phyloP scores from a whole-genome alignment of 2,888 invertebrate species.

The Seira sanloemensis region DNA sequence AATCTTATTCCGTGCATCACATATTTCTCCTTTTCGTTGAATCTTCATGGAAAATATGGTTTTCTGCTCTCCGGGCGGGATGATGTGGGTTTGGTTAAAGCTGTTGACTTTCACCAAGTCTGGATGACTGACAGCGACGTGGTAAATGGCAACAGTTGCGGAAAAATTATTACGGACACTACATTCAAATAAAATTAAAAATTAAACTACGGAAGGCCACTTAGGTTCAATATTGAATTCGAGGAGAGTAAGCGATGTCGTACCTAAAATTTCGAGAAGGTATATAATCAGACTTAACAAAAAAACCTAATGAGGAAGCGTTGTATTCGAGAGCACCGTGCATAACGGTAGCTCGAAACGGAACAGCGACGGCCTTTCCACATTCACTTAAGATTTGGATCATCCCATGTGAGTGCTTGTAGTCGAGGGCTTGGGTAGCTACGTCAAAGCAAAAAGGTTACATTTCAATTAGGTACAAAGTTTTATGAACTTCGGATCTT shows the following conservation, averaged over 20 bases:
- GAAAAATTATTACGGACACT: conserved; percentile 73
- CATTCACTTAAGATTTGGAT: conserved; percentile 72
- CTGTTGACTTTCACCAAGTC: conserved; percentile 70
- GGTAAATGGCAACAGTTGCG: conserved; percentile 72
- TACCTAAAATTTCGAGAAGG: conserved; percentile 73
- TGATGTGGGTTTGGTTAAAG: conserved; percentile 71
- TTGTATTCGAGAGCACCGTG: conserved; percentile 80
- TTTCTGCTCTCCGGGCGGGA: conserved; percentile 70
- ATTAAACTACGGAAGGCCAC: background rate
- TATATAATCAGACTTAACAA: conserved; percentile 68
- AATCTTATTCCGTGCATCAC: conserved; percentile 68
- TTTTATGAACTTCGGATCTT: too few relatives aligned
- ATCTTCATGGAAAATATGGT: conserved; percentile 70
- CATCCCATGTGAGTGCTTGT: conserved; percentile 69
- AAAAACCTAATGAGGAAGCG: conserved; percentile 75
- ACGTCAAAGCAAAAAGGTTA: conserved; percentile 11
- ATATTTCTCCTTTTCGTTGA: conserved; percentile 67
- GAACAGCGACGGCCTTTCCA: conserved; percentile 77
- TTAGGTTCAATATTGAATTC: background rate
- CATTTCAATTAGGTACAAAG: too few relatives aligned
- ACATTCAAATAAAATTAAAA: conserved; percentile 15
- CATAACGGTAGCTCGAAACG: conserved; percentile 81
- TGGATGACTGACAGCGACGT: conserved; percentile 72
- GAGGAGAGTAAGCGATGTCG: background rate
- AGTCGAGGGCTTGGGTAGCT: conserved; percentile 66